Percentiles rank a stretch among this genome's conserved stretches.
These are phyloP conservation scores for Myathropa florea DNA, from an alignment of 2,888 invertebrate genomes.

Conservation along the genomic window DNA sequence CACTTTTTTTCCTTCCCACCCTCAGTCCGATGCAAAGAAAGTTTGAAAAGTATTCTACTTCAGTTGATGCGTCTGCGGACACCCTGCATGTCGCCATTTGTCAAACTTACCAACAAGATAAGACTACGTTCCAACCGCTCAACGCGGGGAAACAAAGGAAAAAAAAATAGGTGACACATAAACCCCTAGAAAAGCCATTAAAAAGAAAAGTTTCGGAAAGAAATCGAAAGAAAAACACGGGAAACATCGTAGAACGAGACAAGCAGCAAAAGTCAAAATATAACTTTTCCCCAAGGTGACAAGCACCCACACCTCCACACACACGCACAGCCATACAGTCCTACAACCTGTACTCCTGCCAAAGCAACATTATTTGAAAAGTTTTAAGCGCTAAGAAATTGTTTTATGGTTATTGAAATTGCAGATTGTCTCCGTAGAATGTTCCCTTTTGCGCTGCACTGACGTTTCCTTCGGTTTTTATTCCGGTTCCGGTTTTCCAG, in stretches of 20 bases:
- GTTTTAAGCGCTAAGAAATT: slow-evolving; percentile 68
- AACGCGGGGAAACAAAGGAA: not conserved
- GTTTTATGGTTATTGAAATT: slow-evolving; percentile 67
- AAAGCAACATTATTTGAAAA: slow-evolving; percentile 67
- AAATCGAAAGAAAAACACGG: slow-evolving; percentile 46
- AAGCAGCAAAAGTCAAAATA: slow-evolving; percentile 14
- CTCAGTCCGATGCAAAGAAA: not conserved
- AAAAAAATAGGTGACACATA: slow-evolving; percentile 24
- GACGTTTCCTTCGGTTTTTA: slow-evolving; percentile 13
- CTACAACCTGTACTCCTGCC: slow-evolving; percentile 18
- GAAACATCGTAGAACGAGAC: slow-evolving; percentile 1
- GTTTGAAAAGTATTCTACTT: not conserved
- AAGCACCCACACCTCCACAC: not conserved
- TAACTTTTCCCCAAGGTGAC: slow-evolving; percentile 36
- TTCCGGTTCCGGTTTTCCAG: slow-evolving; percentile 3
- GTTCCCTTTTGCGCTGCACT: not conserved
- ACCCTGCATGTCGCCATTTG: not conserved
- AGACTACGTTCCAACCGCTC: not conserved
- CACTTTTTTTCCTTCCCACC: not conserved
- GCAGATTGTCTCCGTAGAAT: slow-evolving; percentile 26
- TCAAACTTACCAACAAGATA: not conserved
- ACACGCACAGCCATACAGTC: not conserved
- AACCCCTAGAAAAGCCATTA: slow-evolving; percentile 34
- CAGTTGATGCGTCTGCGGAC: not conserved
- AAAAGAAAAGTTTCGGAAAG: slow-evolving; percentile 23